Percentiles rank a stretch among this genome's conserved stretches.
phyloP scores from a whole-genome alignment of 2,113 vertebrate genomes.

The Nothoprocta pentlandii region DNA sequence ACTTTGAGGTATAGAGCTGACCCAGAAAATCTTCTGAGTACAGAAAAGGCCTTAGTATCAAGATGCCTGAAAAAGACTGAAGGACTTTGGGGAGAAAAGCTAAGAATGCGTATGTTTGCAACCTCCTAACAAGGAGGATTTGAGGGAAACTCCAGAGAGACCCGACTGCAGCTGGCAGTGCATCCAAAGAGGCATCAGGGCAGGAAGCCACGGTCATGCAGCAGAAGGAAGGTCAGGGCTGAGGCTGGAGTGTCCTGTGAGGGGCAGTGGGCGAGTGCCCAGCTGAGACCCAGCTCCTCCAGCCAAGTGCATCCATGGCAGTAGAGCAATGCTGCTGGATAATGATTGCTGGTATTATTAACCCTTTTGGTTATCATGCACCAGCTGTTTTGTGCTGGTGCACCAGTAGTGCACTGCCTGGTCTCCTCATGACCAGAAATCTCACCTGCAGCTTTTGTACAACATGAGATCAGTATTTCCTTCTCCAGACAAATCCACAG shows the following conservation, averaged over 20 bases:
- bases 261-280: not conserved
- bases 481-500: not conserved
- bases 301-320: not conserved
- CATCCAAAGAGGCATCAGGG: not conserved
- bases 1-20: not conserved
- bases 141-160: not conserved
- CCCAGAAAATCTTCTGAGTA: not conserved
- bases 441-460: not conserved
- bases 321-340: not conserved
- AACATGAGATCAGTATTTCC: not conserved
- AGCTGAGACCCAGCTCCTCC: not conserved
- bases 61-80: not conserved
- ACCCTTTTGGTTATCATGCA: accelerated
- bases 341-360: not conserved
- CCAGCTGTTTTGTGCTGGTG: not conserved
- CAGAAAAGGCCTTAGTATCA: not conserved
- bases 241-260: not conserved
- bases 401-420: not conserved
- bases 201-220: accelerated
- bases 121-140: not conserved
- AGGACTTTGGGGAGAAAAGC: not conserved
- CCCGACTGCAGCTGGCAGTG: not conserved
- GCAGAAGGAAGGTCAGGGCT: not conserved
- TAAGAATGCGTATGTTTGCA: not conserved
- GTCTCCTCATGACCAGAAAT: not conserved